Base-by-base conservation (phyloP, 2,113 vertebrate genomes). In the Melanerpes formicivorus region DNA sequence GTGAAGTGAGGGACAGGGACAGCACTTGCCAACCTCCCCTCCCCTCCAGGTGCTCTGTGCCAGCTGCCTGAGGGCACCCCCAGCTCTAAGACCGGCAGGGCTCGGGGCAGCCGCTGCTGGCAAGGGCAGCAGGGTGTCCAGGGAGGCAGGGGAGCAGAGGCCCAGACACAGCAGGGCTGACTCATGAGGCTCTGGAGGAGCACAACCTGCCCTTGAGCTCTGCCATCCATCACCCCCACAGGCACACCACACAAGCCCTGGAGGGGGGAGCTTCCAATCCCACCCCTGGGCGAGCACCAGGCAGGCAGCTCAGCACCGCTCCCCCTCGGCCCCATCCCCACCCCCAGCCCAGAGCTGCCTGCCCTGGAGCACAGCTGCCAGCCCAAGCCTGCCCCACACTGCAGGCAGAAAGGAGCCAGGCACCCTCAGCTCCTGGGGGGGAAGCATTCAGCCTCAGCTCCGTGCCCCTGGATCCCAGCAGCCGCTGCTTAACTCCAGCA, bases 61-160 rank as follows among this genome's bases (percentile, higher is more conserved):
- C 55, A 56, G 14, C 73, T 3, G 0, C 73, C 27, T 48, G 5
- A n/a, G 63, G 71, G 64, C 82, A 82, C 76, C 70, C 72, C 22
- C 9, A 0, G 76, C 62, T 67, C 77, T 3, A 4, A 59, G 0
- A 54, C 84, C 25, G 63, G 84, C 6, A 3, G 2, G 64, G 37
- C 23, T 6, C 23, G 22, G 50, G 87, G 64, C 66, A 60, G 84
- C 37, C 7, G 3, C 22, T 7, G 32, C 86, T 66, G 77, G 23
- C 87, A 88, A 92, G 74, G 87, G 84, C 91, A 86, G 77, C 44
- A 16, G 9, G 6, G 66, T 5, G 63, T 9, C 42, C 84, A 13
- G 29, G 22, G 74, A 88, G 64, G 83, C 83, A 66, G 83, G 10
- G 21, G 30, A 88, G 87, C 85, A 78, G 81, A 40, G 46, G 87